A percentile compares a stretch with the other conserved stretches of the same genome.
Conservation (phyloP, 1,140 invertebrate genomes). For the Dermatophagoides farinae region DNA sequence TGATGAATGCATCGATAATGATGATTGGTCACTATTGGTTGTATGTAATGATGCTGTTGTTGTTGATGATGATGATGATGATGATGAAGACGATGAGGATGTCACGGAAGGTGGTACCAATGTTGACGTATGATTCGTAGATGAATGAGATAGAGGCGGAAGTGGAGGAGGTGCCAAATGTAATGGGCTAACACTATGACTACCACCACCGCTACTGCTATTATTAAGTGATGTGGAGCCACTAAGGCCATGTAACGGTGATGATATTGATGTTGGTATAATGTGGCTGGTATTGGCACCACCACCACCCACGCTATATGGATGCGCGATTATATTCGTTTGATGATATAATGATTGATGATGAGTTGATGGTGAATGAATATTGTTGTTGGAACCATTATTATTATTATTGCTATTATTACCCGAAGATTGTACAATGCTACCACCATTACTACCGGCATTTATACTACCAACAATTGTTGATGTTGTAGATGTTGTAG, state of each 20-base stretch:
- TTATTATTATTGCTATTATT: background rate
- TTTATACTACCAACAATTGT: background rate
- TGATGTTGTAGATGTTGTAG: too few species aligned
- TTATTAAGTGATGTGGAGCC: too few species aligned
- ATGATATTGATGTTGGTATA: too few species aligned
- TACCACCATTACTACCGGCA: slow-evolving; percentile 15
- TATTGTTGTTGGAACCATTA: too few species aligned
- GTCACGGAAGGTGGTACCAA: background rate
- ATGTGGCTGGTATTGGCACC: too few species aligned
- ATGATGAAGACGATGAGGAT: background rate
- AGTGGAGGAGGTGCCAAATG: too few species aligned
- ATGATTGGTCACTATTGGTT: background rate
- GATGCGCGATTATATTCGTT: too few species aligned
- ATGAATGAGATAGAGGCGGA: background rate
- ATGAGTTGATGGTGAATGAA: too few species aligned
- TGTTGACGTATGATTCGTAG: background rate
- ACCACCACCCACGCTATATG: too few species aligned
- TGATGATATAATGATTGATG: too few species aligned
- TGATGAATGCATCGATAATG: background rate
- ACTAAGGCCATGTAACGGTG: too few species aligned
- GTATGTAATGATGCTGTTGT: background rate
- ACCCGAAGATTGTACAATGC: background rate
- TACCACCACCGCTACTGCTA: background rate
- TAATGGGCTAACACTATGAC: background rate
- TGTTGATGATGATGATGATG: background rate